These are phyloP conservation scores for Drosophila kambysellisi DNA, from an alignment of 2,888 invertebrate species.

Conservation along the genomic window DNA sequence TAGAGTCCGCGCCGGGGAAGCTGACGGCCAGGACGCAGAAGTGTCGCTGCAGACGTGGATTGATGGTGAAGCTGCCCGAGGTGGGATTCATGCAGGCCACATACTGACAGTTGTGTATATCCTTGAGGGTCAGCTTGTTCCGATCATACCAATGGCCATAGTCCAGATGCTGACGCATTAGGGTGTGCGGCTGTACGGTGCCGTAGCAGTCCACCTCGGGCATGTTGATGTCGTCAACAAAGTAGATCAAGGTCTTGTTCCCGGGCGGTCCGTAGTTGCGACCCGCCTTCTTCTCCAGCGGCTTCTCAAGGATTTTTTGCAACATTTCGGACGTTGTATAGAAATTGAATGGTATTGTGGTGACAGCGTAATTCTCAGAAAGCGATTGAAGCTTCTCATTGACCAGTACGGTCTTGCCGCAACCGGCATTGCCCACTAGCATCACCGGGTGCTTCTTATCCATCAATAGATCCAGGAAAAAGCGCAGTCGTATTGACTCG, in stretches of 20 bases:
- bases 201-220: conserved; percentile 96
- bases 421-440: conserved; percentile 97
- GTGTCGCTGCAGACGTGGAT: conserved; percentile 95
- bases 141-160: conserved; percentile 98
- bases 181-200: conserved; percentile 97
- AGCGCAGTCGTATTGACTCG: conserved; percentile 95
- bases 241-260: conserved; percentile 96
- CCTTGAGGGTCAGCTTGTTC: conserved; percentile 94
- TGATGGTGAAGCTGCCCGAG: conserved; percentile 98
- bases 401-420: conserved; percentile 95
- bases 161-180: conserved; percentile 97
- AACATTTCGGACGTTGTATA: conserved; percentile 98
- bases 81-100: conserved; percentile 99
- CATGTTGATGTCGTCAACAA: conserved; percentile 99
- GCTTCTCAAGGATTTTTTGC: conserved; percentile 96
- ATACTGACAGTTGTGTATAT: conserved; percentile 98
- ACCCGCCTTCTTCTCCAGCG: conserved; percentile 97
- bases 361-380: conserved; percentile 93
- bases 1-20: conserved; percentile 91
- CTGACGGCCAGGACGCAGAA: conserved; percentile 95
- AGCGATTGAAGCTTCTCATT: conserved; percentile 90
- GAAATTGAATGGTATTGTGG: conserved; percentile 98
- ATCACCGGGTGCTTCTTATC: conserved; percentile 95
- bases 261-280: conserved; percentile 98
- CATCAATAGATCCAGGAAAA: conserved; percentile 95